These are phyloP conservation scores for Bombus picipes DNA, from an alignment of 1,140 invertebrate species.

Conservation along the genomic window DNA sequence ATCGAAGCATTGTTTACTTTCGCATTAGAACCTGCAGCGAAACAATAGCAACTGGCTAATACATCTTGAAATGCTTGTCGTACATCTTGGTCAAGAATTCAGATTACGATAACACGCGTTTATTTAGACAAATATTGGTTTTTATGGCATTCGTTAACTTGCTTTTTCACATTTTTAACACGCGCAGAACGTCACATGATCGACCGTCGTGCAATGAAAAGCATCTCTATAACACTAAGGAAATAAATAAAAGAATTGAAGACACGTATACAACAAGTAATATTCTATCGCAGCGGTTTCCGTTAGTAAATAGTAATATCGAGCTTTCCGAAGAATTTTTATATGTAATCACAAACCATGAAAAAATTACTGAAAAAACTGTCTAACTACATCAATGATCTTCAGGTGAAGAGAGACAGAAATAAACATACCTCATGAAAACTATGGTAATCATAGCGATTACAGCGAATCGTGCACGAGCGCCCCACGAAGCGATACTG, in stretches of 20 bases:
- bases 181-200: not conserved
- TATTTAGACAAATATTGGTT: not conserved
- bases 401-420: not conserved
- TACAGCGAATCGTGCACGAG: not conserved
- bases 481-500: constrained; percentile 26
- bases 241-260: not conserved
- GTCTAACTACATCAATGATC: not conserved
- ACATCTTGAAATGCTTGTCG: too few relatives aligned
- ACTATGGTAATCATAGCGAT: constrained; percentile 22
- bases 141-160: not conserved
- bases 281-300: not conserved
- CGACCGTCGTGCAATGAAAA: not conserved
- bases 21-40: not conserved
- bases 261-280: not conserved
- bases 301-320: not conserved
- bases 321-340: not conserved
- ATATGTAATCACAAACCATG: not conserved
- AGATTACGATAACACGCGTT: not conserved
- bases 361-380: not conserved
- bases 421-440: constrained; percentile 23
- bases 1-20: constrained; percentile 29
- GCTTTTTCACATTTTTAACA: not conserved
- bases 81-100: not conserved
- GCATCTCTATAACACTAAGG: not conserved
- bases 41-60: not conserved